Evolutionary conservation across 1,140 invertebrate species (phyloP), one percentile per base, ranked within the genome.

Genomic region (Oryzaephilus surinamensis): DNA sequence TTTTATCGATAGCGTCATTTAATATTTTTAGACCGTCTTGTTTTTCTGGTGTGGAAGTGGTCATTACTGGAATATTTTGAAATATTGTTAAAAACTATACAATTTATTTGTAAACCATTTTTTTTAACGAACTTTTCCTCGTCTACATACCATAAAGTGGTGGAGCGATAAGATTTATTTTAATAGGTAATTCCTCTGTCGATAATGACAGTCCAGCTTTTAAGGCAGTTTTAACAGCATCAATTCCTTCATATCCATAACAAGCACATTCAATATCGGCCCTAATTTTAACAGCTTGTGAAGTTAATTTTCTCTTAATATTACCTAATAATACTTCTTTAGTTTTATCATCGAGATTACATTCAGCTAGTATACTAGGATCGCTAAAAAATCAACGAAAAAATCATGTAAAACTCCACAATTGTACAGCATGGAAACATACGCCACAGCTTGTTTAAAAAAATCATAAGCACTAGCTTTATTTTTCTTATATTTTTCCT

Each of bases 91-190:
- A 14, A 38, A 16, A 39, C 20, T 31, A 14, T 34, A 20, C 6
- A 15, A 20, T 7, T 21, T 20, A 8, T 20, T 8, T 32, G 8
- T 16, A 38, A 28, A 17, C 38, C 11, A 24, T 15, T 23, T 36
- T 16, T 10, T 13, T n/a, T 16, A 13, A 30, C 32, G n/a, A 19
- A 21, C 20, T 31, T 20, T 5, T 4, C 8, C 19, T 8, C 4
- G 8, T 20, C 33, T 40, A 50, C 46, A 62, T 71, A 84, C 82
- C 82, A 73, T 97, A 99, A 45, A 95, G 69, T 24, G 97, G 97
- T 27, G 97, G 95, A 21, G 97, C 96, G 61, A 99, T 98, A 32
- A 99, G 68, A 69, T 99, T 99, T 52, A 99, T 99, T 68, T 96
- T 97, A 46, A 99, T 94, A 5, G 91, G 91, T 66, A 98, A 77